A percentile compares a stretch with the other conserved stretches of the same genome.
phyloP scores from a whole-genome alignment of 2,888 invertebrate species.

The Drosophila cracens region DNA sequence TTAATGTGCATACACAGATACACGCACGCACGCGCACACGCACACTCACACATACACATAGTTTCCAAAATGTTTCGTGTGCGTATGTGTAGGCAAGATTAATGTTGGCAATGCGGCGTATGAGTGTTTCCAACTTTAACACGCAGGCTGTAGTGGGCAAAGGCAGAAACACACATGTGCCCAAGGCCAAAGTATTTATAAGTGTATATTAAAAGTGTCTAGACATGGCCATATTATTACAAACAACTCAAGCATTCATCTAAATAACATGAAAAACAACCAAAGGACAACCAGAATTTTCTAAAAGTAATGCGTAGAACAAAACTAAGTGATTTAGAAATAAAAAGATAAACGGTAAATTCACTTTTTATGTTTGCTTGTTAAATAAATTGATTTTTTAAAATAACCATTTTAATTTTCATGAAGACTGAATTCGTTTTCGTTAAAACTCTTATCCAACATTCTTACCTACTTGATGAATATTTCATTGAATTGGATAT shows the following conservation, averaged over 20 bases:
- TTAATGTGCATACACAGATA: conserved; percentile 68
- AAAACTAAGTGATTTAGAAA: conserved; percentile 1
- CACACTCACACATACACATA: conserved; percentile 37
- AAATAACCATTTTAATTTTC: neutral
- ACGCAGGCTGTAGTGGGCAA: conserved; percentile 26
- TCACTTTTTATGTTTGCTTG: neutral
- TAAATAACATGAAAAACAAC: conserved; percentile 37
- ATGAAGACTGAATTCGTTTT: neutral
- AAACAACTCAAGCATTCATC: conserved; percentile 41
- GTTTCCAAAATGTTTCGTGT: conserved; percentile 17
- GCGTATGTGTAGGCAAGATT: conserved; percentile 53
- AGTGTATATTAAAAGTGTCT: conserved; percentile 67
- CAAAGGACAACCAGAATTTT: conserved; percentile 17
- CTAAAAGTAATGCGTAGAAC: conserved; percentile 7
- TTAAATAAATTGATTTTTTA: neutral
- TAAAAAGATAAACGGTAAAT: neutral
- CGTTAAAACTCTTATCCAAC: neutral
- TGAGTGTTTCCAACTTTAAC: conserved; percentile 68
- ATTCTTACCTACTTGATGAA: neutral
- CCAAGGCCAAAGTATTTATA: conserved; percentile 57
- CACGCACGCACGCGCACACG: conserved; percentile 44
- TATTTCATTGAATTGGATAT: neutral
- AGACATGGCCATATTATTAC: conserved; percentile 60
- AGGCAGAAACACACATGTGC: conserved; percentile 24
- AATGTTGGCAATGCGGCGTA: conserved; percentile 64